phyloP scores from a whole-genome alignment of 1,140 invertebrate genomes.

The Phenacoccus solenopsis region DNA sequence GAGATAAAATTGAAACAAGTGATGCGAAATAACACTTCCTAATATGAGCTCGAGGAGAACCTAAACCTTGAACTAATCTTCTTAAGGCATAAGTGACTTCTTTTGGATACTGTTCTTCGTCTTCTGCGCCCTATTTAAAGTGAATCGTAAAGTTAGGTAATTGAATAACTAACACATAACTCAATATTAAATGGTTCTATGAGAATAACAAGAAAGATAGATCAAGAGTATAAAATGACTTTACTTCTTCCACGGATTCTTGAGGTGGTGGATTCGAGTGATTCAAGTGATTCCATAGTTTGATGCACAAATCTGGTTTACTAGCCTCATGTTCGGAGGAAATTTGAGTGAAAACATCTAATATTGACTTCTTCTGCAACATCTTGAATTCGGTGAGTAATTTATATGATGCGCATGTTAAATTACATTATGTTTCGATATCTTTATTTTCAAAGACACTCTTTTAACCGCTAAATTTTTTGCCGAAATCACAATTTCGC shows the following conservation, averaged over 20 bases:
- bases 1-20: conserved; percentile 7
- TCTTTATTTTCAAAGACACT: no score
- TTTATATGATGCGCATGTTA: no score
- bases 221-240: background rate
- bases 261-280: background rate
- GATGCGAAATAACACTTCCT: conserved; percentile 17
- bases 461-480: no score
- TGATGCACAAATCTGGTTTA: conserved; percentile 19
- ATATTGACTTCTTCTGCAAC: background rate
- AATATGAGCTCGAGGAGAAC: conserved; percentile 16
- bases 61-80: conserved; percentile 21
- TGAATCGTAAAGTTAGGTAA: no score
- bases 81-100: conserved; percentile 19
- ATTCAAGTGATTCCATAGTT: conserved; percentile 20
- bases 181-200: background rate
- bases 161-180: background rate
- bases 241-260: no score
- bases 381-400: background rate
- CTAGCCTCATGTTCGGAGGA: background rate
- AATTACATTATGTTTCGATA: no score
- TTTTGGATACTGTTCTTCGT: conserved; percentile 1
- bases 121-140: background rate
- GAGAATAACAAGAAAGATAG: background rate
- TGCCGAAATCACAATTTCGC: no score
- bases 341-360: conserved; percentile 6